phyloP scores from a whole-genome alignment of 2,888 invertebrate genomes.

The Platynereis dumerilii region DNA sequence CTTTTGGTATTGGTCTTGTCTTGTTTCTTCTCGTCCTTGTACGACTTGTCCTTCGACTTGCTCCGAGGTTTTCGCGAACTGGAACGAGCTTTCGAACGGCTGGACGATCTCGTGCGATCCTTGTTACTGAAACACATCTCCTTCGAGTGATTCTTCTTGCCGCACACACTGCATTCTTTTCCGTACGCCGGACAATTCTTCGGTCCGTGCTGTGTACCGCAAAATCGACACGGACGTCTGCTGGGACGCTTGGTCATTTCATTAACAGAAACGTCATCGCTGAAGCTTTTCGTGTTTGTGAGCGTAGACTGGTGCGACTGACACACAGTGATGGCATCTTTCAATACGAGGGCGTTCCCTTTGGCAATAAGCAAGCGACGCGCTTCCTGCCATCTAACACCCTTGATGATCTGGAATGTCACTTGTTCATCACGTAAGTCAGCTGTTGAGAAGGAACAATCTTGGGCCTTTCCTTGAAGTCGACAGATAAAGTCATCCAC shows the following conservation, averaged over 20 bases:
- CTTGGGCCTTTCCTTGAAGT: background rate
- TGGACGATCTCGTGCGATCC: background rate
- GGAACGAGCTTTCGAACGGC: too few relatives aligned
- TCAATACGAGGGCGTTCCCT: background rate
- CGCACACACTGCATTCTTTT: background rate
- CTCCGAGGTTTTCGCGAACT: too few relatives aligned
- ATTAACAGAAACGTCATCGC: too few relatives aligned
- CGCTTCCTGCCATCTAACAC: background rate
- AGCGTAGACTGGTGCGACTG: background rate
- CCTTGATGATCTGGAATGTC: background rate
- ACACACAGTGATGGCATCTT: background rate
- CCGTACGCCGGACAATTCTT: background rate
- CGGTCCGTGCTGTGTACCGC: background rate
- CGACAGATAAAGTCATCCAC: background rate
- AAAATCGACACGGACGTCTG: too few relatives aligned
- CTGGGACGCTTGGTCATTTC: too few relatives aligned
- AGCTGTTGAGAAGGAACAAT: background rate
- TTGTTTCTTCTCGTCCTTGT: too few relatives aligned
- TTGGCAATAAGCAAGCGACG: background rate
- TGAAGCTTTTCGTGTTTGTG: too few relatives aligned
- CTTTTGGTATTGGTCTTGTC: too few relatives aligned
- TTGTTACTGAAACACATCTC: background rate
- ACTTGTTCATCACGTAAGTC: background rate
- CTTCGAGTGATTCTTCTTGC: background rate
- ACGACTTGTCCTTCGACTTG: too few relatives aligned